Conservation (phyloP, 2,113 vertebrate species). For the Narcine bancroftii region DNA sequence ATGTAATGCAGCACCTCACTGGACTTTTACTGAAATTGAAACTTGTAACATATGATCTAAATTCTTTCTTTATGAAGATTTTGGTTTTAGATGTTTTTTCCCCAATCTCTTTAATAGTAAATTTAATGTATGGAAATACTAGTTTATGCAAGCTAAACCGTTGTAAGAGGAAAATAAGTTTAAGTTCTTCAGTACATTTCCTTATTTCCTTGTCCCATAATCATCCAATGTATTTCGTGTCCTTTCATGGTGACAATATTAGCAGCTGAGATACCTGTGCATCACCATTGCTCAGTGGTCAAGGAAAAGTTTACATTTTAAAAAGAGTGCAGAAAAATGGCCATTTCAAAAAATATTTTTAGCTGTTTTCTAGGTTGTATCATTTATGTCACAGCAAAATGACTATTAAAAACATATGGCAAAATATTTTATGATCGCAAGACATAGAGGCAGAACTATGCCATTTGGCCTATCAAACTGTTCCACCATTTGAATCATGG, state of each 20-base stretch:
- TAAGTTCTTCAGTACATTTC: background rate
- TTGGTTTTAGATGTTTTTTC: background rate
- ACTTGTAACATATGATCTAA: background rate
- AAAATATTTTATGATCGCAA: too few relatives aligned
- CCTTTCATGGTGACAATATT: background rate
- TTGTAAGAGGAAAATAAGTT: background rate
- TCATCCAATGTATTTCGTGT: background rate
- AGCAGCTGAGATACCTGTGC: background rate
- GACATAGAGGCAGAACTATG: too few relatives aligned
- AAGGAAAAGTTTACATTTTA: background rate
- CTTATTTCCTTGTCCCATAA: background rate
- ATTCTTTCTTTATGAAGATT: background rate
- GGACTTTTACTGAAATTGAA: background rate
- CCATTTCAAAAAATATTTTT: background rate
- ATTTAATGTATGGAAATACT: background rate
- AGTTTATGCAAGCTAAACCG: background rate
- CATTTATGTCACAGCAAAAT: background rate
- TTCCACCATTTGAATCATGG: too few relatives aligned
- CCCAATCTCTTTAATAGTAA: background rate
- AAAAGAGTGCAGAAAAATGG: background rate
- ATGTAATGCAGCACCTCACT: background rate
- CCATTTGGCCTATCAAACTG: too few relatives aligned
- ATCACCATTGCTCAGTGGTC: background rate
- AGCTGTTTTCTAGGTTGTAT: background rate
- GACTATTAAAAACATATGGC: background rate